These are phyloP conservation scores for Cerastis rubricosa DNA, from an alignment of 2,888 invertebrate genomes.

Conservation along the genomic window DNA sequence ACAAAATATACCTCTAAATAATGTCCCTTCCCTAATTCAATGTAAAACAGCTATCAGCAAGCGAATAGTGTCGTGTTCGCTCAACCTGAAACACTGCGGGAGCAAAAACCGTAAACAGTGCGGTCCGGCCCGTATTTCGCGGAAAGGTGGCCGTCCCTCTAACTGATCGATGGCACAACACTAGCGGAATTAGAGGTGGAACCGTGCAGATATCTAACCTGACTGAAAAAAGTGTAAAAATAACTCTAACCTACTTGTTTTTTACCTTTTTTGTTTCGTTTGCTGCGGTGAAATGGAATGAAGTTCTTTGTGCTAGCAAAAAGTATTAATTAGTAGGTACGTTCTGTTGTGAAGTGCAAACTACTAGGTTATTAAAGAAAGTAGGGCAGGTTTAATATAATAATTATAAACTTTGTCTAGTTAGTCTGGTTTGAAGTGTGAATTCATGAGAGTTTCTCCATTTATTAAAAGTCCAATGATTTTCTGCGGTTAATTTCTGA, in stretches of 20 bases:
- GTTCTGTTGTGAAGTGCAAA: not conserved
- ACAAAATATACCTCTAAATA: conserved; percentile 33
- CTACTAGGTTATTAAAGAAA: conserved; percentile 26
- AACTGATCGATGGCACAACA: conserved; percentile 82
- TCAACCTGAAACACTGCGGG: conserved; percentile 63
- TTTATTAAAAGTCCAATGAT: conserved; percentile 18
- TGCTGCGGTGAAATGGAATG: conserved; percentile 29
- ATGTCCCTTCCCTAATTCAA: conserved; percentile 26
- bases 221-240: conserved; percentile 58
- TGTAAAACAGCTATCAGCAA: conserved; percentile 53
- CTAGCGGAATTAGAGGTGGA: conserved; percentile 70
- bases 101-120: conserved; percentile 80
- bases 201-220: conserved; percentile 62
- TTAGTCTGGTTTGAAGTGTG: conserved; percentile 12
- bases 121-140: conserved; percentile 81
- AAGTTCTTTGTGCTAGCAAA: conserved; percentile 40
- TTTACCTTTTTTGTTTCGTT: conserved; percentile 37
- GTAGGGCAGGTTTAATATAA: conserved; percentile 25
- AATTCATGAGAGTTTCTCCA: conserved; percentile 14
- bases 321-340: conserved; percentile 53
- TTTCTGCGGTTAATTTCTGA: not conserved
- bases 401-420: conserved; percentile 30
- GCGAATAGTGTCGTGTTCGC: conserved; percentile 65
- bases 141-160: conserved; percentile 84
- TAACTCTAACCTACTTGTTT: conserved; percentile 52